Percentiles rank a stretch among this genome's conserved stretches.
Conservation (phyloP, 2,113 vertebrate species). For the Chascanopsetta lugubris region DNA sequence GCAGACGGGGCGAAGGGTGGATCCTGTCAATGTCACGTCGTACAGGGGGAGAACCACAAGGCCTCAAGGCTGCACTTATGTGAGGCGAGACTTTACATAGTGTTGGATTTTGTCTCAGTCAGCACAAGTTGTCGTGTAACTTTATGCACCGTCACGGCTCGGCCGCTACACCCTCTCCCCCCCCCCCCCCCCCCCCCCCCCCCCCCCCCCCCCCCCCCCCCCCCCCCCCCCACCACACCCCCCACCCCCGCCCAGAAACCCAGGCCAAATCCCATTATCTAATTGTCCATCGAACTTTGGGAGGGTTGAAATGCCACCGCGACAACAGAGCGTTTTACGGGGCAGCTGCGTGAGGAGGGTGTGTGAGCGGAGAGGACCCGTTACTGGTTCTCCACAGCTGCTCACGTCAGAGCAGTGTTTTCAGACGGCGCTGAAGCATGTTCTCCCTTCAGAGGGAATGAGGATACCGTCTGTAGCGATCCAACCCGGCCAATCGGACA, state of each 20-base stretch:
- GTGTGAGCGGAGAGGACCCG: slow-evolving; percentile 52
- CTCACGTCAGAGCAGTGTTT: slow-evolving; percentile 68
- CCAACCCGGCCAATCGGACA: slow-evolving; percentile 55
- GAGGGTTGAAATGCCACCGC: slow-evolving; percentile 52
- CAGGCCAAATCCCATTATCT: slow-evolving; percentile 57
- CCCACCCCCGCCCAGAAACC: slow-evolving; percentile 34
- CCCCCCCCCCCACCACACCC: too few species aligned
- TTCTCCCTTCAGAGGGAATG: slow-evolving; percentile 58
- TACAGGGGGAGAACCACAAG: slow-evolving; percentile 14
- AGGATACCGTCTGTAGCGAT: slow-evolving; percentile 43
- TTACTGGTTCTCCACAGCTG: slow-evolving; percentile 61
- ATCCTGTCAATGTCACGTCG: slow-evolving; percentile 53
- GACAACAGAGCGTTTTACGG: slow-evolving; percentile 41
- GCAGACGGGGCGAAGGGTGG: slow-evolving; percentile 18
- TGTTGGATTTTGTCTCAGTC: slow-evolving; percentile 38
- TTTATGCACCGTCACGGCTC: slow-evolving; percentile 51
- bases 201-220: too few species aligned
- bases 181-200: too few species aligned
- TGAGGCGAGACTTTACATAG: slow-evolving; percentile 31
- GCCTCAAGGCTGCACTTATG: slow-evolving; percentile 38
- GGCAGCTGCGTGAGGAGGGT: slow-evolving; percentile 47
- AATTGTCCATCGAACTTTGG: slow-evolving; percentile 37
- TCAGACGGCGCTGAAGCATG: slow-evolving; percentile 58
- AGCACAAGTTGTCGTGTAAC: slow-evolving; percentile 33
- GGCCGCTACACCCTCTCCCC: too few species aligned